Conservation (phyloP, 2,888 invertebrate genomes). For the Drosophila merina region DNA sequence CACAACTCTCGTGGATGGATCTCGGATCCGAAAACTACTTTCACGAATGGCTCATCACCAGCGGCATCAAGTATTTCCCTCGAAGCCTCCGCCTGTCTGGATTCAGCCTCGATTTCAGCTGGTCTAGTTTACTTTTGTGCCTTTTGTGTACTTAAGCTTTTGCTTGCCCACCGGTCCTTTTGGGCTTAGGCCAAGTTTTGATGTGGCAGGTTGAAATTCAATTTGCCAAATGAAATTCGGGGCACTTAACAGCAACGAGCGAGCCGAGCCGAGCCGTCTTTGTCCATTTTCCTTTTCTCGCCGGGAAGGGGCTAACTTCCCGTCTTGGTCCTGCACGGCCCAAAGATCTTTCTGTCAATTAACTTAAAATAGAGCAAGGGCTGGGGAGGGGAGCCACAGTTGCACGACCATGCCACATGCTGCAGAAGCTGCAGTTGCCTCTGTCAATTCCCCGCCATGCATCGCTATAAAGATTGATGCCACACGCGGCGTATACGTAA, state of each 20-base stretch:
- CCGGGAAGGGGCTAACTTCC: too few relatives aligned
- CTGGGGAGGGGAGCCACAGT: not conserved
- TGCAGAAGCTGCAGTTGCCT: constrained; percentile 36
- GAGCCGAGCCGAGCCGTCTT: too few relatives aligned
- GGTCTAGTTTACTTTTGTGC: constrained; percentile 49
- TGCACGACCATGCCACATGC: not conserved
- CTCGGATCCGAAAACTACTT: constrained; percentile 1
- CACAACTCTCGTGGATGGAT: not conserved
- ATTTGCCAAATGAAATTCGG: constrained; percentile 72
- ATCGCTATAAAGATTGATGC: constrained; percentile 66
- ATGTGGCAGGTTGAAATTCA: constrained; percentile 69
- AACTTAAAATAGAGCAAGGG: constrained; percentile 36
- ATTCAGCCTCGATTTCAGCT: not conserved
- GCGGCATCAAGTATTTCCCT: not conserved
- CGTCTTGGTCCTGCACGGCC: constrained; percentile 5
- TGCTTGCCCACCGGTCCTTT: constrained; percentile 21
- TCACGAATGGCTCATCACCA: constrained; percentile 22
- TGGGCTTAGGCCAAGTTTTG: constrained; percentile 41
- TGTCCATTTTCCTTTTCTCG: too few relatives aligned
- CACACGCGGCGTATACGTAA: constrained; percentile 64
- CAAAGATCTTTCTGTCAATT: constrained; percentile 42
- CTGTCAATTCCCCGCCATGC: constrained; percentile 33
- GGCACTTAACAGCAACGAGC: constrained; percentile 7
- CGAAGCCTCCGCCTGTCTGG: too few relatives aligned
- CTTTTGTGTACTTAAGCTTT: constrained; percentile 54